These are phyloP conservation scores for Rhinophrynus dorsalis DNA, from an alignment of 2,797 vertebrate species.

Conservation along the genomic window DNA sequence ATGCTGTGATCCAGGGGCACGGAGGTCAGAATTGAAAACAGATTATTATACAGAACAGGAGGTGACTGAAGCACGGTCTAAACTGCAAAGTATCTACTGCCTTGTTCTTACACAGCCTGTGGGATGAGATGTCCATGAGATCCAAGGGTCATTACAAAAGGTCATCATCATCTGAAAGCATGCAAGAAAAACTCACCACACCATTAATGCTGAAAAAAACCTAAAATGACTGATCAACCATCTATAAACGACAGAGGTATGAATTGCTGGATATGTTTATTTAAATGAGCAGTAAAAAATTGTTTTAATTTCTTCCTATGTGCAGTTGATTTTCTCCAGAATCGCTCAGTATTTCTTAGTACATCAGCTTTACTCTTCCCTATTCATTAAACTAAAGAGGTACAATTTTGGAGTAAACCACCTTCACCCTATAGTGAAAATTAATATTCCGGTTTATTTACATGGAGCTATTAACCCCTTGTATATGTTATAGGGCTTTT, in stretches of 20 bases:
- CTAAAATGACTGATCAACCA: background rate
- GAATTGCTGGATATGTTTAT: conserved; percentile 15
- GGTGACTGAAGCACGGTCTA: conserved; percentile 36
- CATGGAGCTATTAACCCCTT: too few relatives aligned
- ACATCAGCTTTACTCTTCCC: too few relatives aligned
- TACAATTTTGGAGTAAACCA: too few relatives aligned
- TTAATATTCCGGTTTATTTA: too few relatives aligned
- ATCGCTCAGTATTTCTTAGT: too few relatives aligned
- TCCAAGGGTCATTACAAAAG: conserved; percentile 38
- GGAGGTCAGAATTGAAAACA: conserved; percentile 41
- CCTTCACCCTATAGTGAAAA: too few relatives aligned
- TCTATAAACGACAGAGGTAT: background rate
- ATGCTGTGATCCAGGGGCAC: conserved; percentile 37
- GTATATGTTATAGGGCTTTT: too few relatives aligned
- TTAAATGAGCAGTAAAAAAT: too few relatives aligned
- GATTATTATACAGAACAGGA: conserved; percentile 48
- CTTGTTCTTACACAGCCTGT: conserved; percentile 48
- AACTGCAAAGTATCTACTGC: conserved; percentile 46
- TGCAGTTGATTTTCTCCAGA: too few relatives aligned
- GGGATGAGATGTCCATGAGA: conserved; percentile 40
- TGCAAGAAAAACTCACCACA: background rate
- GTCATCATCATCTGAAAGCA: conserved; percentile 16
- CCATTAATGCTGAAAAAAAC: conserved; percentile 36
- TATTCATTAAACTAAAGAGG: too few relatives aligned
- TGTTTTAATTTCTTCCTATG: too few relatives aligned